These are phyloP conservation scores for Entomyzon cyanotis DNA, from an alignment of 2,113 vertebrate genomes.

Conservation along the genomic window DNA sequence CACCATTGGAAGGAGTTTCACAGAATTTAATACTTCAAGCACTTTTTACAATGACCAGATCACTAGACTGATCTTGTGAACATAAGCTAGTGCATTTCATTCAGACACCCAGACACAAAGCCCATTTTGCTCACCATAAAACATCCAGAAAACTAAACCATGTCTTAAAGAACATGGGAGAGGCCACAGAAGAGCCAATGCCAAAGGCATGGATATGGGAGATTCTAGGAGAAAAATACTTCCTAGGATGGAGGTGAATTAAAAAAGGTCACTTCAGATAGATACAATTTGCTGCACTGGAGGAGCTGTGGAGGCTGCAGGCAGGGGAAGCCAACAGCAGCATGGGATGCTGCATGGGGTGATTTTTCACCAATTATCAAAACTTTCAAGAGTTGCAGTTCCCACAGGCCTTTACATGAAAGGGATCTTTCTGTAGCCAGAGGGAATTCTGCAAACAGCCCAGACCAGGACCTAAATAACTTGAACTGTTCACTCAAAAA, in stretches of 20 bases:
- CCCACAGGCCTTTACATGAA: not conserved
- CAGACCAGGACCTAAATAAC: not conserved
- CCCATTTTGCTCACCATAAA: not conserved
- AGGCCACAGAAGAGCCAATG: not conserved
- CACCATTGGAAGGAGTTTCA: not conserved
- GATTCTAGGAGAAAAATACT: not conserved
- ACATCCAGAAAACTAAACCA: not conserved
- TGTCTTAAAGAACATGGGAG: not conserved
- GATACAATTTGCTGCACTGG: not conserved
- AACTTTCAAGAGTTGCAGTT: not conserved
- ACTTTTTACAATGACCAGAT: not conserved
- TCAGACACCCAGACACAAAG: not conserved
- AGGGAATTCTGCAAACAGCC: not conserved
- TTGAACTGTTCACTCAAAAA: not conserved
- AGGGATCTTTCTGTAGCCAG: not conserved
- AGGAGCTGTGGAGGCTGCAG: not conserved
- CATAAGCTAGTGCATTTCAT: not conserved
- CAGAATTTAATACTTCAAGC: not conserved
- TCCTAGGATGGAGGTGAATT: not conserved
- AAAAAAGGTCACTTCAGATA: not conserved
- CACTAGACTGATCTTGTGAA: not conserved
- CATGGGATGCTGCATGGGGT: not conserved
- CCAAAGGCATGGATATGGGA: not conserved
- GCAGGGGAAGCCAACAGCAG: not conserved
- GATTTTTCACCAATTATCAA: not conserved